phyloP scores from a whole-genome alignment of 1,140 invertebrate genomes.

The Cydia fagiglandana region DNA sequence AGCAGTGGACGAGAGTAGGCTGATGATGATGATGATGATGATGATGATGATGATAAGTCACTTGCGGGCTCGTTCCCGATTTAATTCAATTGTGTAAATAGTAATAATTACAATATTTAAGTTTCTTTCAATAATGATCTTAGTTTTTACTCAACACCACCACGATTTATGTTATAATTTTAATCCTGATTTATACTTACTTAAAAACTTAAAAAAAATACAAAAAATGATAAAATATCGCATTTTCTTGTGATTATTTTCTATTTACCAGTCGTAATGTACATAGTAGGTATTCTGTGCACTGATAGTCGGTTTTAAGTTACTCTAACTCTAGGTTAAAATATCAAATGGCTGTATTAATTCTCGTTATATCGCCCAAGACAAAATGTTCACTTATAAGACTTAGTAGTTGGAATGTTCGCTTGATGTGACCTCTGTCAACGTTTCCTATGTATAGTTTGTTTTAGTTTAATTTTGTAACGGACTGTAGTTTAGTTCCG shows the following conservation, averaged over 20 bases:
- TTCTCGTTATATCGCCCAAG: conserved; percentile 55
- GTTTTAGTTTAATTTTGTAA: conserved; percentile 56
- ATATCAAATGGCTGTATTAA: conserved; percentile 68
- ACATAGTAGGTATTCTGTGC: conserved; percentile 69
- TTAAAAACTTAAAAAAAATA: conserved; percentile 61
- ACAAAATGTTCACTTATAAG: conserved; percentile 58
- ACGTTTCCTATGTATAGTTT: conserved; percentile 60
- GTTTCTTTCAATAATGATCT: conserved; percentile 36
- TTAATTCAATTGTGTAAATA: conserved; percentile 21
- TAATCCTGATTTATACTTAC: conserved; percentile 52
- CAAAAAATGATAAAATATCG: conserved; percentile 49
- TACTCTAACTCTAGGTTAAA: conserved; percentile 59
- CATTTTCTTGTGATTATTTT: conserved; percentile 41
- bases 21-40: too few relatives aligned
- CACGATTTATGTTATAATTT: conserved; percentile 54
- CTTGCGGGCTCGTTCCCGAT: neutral
- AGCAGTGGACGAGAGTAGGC: too few relatives aligned
- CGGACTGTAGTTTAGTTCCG: conserved; percentile 49
- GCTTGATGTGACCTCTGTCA: conserved; percentile 44
- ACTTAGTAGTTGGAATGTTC: conserved; percentile 53
- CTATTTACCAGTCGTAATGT: conserved; percentile 62
- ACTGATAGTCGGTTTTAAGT: conserved; percentile 73
- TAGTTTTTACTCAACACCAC: conserved; percentile 61
- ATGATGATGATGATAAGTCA: too few relatives aligned
- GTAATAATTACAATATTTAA: conserved; percentile 16